phyloP scores from a whole-genome alignment of 2,113 vertebrate genomes.

The Hyperoodon ampullatus region DNA sequence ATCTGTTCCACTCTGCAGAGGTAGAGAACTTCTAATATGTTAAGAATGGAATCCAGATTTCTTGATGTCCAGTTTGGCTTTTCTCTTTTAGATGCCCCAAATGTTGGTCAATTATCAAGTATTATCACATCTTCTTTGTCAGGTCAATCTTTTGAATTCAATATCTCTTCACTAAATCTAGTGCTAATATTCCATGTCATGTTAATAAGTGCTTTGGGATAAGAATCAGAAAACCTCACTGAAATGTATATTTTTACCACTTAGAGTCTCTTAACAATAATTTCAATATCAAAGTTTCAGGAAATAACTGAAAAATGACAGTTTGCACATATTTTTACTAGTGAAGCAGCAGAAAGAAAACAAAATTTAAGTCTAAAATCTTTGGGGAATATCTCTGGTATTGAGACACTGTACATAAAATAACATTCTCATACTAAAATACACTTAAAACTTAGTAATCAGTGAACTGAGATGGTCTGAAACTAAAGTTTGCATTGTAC shows the following conservation, averaged over 20 bases:
- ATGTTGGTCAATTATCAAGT: neutral
- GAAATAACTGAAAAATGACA: neutral
- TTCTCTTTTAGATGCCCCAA: neutral
- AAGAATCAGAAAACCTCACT: neutral
- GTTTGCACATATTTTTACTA: neutral
- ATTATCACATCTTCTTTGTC: neutral
- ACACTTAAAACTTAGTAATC: neutral
- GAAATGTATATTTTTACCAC: neutral
- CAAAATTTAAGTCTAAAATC: conserved; percentile 22
- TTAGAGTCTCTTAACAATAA: neutral
- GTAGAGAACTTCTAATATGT: neutral
- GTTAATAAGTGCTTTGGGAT: neutral
- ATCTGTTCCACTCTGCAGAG: neutral
- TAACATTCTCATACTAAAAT: neutral
- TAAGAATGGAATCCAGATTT: neutral
- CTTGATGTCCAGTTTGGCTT: neutral
- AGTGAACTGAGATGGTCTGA: neutral
- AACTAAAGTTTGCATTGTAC: neutral
- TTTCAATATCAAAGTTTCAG: conserved; percentile 14
- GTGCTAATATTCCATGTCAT: neutral
- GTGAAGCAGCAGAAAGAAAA: neutral
- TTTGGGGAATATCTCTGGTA: neutral
- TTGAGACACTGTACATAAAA: neutral
- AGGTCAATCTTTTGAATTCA: neutral
- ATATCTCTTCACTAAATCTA: neutral